phyloP scores from a whole-genome alignment of 2,888 invertebrate genomes.

The Proisotoma minuta region DNA sequence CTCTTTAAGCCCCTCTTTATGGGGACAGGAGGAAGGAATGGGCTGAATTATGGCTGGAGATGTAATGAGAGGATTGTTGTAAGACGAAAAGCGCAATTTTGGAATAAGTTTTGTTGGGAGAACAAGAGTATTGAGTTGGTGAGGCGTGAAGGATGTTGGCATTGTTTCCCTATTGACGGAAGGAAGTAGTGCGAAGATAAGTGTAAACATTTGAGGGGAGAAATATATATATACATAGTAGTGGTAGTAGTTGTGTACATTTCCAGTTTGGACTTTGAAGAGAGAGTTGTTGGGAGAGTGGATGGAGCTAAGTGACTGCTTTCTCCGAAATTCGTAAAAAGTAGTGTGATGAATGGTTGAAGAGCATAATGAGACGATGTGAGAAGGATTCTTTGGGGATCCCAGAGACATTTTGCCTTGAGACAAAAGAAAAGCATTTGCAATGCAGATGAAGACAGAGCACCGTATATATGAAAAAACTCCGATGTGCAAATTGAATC shows the following conservation, averaged over 20 bases:
- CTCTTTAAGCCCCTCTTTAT: neutral
- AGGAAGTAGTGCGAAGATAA: conserved; percentile 12
- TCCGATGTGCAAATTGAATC: conserved; percentile 48
- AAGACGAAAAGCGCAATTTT: neutral
- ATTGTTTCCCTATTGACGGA: neutral
- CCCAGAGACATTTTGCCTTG: conserved; percentile 43
- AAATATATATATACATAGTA: too few relatives aligned
- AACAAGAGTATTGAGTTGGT: neutral
- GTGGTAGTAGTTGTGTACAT: conserved; percentile 4
- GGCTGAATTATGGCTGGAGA: neutral
- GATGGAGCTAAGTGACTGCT: conserved; percentile 14
- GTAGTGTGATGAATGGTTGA: conserved; percentile 44
- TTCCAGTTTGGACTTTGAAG: neutral
- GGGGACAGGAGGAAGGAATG: neutral
- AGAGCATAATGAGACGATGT: conserved; percentile 45
- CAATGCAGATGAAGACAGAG: conserved; percentile 47
- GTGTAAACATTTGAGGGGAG: conserved; percentile 8
- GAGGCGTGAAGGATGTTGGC: neutral
- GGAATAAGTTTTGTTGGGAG: neutral
- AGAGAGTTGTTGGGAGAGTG: neutral
- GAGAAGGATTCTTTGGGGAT: conserved; percentile 41
- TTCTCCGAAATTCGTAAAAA: conserved; percentile 19
- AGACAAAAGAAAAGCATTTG: conserved; percentile 45
- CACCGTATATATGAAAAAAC: conserved; percentile 22
- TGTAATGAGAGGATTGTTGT: neutral